Conservation (phyloP, 2,113 vertebrate genomes). For the Vulpes ferrilata region DNA sequence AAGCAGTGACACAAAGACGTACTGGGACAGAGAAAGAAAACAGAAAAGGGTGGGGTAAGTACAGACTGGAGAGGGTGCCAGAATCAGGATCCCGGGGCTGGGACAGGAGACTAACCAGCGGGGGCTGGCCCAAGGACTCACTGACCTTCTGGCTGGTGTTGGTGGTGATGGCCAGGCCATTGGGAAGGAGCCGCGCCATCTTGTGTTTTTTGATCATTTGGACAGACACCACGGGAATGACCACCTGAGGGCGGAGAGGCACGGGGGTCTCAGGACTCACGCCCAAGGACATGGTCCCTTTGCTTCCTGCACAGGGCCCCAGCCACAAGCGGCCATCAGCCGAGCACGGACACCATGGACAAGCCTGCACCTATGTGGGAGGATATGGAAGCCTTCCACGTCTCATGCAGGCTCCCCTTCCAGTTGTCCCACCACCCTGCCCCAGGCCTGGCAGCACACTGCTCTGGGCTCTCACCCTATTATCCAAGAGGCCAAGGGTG, state of each 20-base stretch:
- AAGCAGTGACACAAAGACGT: constrained; percentile 96
- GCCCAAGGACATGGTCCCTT: background rate
- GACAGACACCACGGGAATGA: constrained; percentile 94
- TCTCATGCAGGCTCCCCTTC: background rate
- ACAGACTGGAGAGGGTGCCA: background rate
- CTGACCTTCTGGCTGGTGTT: constrained; percentile 94
- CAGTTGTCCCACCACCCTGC: background rate
- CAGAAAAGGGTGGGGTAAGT: background rate
- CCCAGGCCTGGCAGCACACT: background rate
- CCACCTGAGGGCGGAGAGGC: constrained; percentile 88
- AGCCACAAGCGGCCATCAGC: background rate
- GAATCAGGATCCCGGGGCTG: background rate
- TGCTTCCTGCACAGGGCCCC: background rate
- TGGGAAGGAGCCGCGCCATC: constrained; percentile 95
- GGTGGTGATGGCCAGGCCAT: constrained; percentile 96
- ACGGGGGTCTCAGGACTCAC: background rate
- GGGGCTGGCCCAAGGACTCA: background rate
- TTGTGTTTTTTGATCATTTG: constrained; percentile 97
- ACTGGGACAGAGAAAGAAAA: constrained; percentile 86
- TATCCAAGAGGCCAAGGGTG: background rate
- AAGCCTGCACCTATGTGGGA: background rate
- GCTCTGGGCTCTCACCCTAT: background rate
- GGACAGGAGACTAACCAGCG: background rate
- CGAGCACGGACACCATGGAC: background rate
- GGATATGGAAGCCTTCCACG: no score